Conservation (phyloP, 2,888 invertebrate species). For the Coelogynopora nodosa region DNA sequence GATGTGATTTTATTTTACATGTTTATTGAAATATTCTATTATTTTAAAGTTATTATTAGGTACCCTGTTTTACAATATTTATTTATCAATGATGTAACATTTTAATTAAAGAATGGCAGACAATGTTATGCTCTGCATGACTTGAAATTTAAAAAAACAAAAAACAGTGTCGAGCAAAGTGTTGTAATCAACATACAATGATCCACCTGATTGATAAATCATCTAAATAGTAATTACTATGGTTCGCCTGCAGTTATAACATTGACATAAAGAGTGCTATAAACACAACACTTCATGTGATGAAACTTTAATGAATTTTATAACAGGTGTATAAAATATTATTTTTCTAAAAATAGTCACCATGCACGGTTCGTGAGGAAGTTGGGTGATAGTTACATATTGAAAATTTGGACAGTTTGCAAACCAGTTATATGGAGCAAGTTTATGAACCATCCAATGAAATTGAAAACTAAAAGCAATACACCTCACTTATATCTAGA, state of each 20-base stretch:
- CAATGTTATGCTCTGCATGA: no score
- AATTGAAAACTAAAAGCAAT: no score
- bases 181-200: neutral
- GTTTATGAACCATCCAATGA: no score
- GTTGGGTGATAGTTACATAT: neutral
- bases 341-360: neutral
- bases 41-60: no score
- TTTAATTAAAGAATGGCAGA: no score
- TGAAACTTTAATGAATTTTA: neutral
- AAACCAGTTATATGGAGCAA: no score
- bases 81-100: no score
- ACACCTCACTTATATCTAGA: no score
- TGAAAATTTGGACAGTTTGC: no score
- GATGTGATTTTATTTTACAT: no score
- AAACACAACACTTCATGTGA: neutral
- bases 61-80: no score
- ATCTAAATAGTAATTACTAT: neutral
- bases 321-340: neutral
- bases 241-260: neutral
- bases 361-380: neutral
- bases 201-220: neutral
- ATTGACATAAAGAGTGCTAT: neutral
- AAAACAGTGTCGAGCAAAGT: neutral
- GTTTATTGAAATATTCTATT: no score
- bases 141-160: neutral